Base-by-base conservation (phyloP, 2,113 vertebrate species). In the Himantopus leucocephalus region DNA sequence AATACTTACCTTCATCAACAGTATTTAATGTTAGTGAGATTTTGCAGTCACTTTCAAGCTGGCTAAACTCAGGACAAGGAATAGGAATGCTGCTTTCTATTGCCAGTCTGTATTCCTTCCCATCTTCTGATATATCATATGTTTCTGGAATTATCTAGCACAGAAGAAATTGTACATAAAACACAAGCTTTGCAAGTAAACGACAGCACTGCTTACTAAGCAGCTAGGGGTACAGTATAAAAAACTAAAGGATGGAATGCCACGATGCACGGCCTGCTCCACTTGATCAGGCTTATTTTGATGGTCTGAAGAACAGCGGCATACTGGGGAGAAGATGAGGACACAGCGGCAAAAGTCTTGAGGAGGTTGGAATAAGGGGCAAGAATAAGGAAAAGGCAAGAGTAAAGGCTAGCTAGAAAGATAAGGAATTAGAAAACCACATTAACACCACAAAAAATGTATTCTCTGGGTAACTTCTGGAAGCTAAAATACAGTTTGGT, bases 61-160 rank as follows among this genome's bases (percentile, higher is more conserved):
- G 94, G 34, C 86, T 97, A 60, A 96, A 91, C 55, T 97, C 85
- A 48, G 98, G 86, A 97, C 99, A 99, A 50, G 98, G 97, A 47
- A 99, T 47, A 62, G 99, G 99, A 91, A 99, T 41, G 6, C 98
- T 99, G 94, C 98, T 99, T 96, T 99, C 97, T 82, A 99, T 86
- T 74, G 74, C 81, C 95, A 99, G 18, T 56, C 96, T 97, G 81
- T 99, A 97, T 90, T 98, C 96, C 73, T 96, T 97, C 32, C 98
- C 99, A 26, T 99, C 98, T 98, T 99, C 99, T 63, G 98, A 96
- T 27, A 99, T 93, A n/a, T 90, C 92, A 23, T 93, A 86, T 47
- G 75, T 34, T 95, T 99, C 98, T 34, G 99, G 98, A 68, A 84
- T 95, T 19, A 99, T 93, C 99, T 99, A 93, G 17, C 24, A 55